Conservation (phyloP, 2,888 invertebrate genomes). For the Strigamia transsilvanica region DNA sequence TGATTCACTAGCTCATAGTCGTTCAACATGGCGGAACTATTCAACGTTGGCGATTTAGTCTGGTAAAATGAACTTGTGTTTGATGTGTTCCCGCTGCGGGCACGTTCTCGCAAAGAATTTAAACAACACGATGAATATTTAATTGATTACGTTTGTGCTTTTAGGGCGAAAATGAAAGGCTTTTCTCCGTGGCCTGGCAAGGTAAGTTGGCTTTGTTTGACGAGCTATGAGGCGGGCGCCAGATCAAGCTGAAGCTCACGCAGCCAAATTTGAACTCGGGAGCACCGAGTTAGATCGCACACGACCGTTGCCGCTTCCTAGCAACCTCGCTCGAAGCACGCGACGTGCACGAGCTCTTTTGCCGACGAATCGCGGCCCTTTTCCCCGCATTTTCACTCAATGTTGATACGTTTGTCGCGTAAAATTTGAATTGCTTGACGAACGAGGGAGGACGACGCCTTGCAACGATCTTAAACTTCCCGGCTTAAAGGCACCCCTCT, state of each 20-base stretch:
- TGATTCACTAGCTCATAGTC: conserved; percentile 33
- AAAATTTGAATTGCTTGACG: too few species aligned
- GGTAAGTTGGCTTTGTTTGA: conserved; percentile 71
- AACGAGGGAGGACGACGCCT: neutral
- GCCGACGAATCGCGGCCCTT: too few species aligned
- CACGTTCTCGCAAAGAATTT: conserved; percentile 48
- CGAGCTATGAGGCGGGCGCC: conserved; percentile 46
- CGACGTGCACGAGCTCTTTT: too few species aligned
- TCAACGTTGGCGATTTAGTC: conserved; percentile 74
- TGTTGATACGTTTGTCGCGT: neutral
- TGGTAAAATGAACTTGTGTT: conserved; percentile 68
- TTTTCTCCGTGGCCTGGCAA: conserved; percentile 97
- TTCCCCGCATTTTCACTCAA: too few species aligned
- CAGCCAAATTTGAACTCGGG: conserved; percentile 39
- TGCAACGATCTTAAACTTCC: conserved; percentile 31
- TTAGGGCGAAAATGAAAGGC: conserved; percentile 98
- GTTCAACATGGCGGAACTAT: conserved; percentile 69
- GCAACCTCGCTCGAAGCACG: neutral
- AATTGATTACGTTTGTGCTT: conserved; percentile 64
- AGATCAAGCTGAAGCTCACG: conserved; percentile 11
- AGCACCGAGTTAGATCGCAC: neutral
- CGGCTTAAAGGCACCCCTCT: neutral
- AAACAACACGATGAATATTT: conserved; percentile 15
- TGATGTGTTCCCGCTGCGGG: neutral
- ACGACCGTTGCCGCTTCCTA: neutral